phyloP scores from a whole-genome alignment of 2,113 vertebrate species.

The Corynorhinus townsendii region DNA sequence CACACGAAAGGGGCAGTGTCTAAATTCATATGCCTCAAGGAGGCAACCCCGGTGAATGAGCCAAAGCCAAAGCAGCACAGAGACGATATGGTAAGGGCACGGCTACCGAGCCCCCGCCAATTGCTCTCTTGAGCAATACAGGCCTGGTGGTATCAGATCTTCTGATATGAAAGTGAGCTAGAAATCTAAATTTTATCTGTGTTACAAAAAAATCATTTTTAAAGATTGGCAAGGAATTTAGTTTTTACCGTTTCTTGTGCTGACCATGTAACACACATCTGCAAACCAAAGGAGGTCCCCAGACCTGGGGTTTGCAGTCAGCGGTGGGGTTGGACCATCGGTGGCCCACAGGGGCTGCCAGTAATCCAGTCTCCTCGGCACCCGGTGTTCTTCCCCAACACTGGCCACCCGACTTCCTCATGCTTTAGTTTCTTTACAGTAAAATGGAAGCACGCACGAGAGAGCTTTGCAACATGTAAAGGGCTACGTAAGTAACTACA shows the following conservation, averaged over 20 bases:
- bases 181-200: neutral
- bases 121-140: neutral
- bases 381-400: neutral
- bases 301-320: neutral
- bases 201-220: neutral
- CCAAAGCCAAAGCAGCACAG: neutral
- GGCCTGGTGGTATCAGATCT: neutral
- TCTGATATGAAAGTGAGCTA: neutral
- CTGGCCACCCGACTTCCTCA: neutral
- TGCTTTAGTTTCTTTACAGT: neutral
- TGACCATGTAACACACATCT: neutral
- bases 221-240: neutral
- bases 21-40: neutral
- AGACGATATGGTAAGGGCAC: no score
- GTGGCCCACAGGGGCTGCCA: rapidly evolving
- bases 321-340: rapidly evolving
- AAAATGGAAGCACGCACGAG: neutral
- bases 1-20: rapidly evolving
- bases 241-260: neutral
- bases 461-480: neutral
- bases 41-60: no score
- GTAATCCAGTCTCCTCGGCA: neutral
- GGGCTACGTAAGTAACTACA: neutral
- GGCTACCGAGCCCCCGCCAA: neutral
- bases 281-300: neutral